phyloP scores from a whole-genome alignment of 2,113 vertebrate genomes.

The Oryzias celebensis region DNA sequence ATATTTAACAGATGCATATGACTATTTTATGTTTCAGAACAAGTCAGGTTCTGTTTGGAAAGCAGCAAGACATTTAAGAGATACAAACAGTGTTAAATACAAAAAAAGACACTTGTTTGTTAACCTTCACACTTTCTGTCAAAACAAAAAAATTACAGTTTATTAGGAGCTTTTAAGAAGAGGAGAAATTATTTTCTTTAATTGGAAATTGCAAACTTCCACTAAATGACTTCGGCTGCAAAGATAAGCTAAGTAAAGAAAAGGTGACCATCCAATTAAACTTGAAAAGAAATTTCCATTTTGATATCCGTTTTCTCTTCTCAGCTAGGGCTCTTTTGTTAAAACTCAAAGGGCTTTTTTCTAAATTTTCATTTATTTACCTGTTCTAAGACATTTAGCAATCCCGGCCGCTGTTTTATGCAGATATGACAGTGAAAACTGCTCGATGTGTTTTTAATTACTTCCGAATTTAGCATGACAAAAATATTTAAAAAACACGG shows the following conservation, averaged over 20 bases:
- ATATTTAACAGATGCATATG: slow-evolving; percentile 54
- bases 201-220: slow-evolving; percentile 73
- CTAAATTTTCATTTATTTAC: slow-evolving; percentile 64
- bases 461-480: slow-evolving; percentile 77
- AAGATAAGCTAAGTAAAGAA: slow-evolving; percentile 76
- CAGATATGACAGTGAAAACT: slow-evolving; percentile 75
- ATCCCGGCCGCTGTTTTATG: slow-evolving; percentile 68
- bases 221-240: slow-evolving; percentile 56
- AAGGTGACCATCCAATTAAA: slow-evolving; percentile 82
- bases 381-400: slow-evolving; percentile 68
- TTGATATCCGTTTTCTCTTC: slow-evolving; percentile 66
- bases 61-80: slow-evolving; percentile 26
- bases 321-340: slow-evolving; percentile 74
- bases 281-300: slow-evolving; percentile 70
- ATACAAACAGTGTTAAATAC: slow-evolving; percentile 24
- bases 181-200: slow-evolving; percentile 63
- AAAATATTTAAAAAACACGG: slow-evolving; percentile 55
- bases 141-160: slow-evolving; percentile 35
- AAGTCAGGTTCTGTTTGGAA: slow-evolving; percentile 11
- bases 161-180: slow-evolving; percentile 49
- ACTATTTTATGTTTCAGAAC: slow-evolving; percentile 35
- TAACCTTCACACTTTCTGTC: slow-evolving; percentile 50
- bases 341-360: slow-evolving; percentile 21
- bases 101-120: slow-evolving; percentile 51
- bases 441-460: slow-evolving; percentile 75